These are phyloP conservation scores for Entomobrya proxima DNA, from an alignment of 2,888 invertebrate species.

Conservation along the genomic window DNA sequence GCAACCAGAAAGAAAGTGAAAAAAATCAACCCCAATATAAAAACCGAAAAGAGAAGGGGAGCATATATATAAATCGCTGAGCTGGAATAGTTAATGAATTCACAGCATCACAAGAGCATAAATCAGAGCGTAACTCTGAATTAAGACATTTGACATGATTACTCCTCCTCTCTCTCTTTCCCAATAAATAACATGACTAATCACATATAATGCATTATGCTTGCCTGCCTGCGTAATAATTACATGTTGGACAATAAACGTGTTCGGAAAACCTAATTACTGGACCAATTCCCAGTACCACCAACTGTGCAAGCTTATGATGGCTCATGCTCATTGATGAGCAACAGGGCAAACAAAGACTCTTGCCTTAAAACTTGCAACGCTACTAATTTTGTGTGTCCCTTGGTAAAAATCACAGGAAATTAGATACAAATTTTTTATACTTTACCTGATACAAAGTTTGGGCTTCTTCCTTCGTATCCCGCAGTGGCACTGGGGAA, in stretches of 20 bases:
- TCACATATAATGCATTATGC: neutral
- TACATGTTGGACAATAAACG: slow-evolving; percentile 6
- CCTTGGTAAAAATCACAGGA: neutral
- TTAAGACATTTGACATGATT: slow-evolving; percentile 30
- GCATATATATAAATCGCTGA: neutral
- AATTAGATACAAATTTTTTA: neutral
- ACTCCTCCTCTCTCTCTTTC: slow-evolving; percentile 18
- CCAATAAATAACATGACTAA: slow-evolving; percentile 5
- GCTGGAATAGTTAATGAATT: neutral
- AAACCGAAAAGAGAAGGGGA: neutral
- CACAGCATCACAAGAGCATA: slow-evolving; percentile 6
- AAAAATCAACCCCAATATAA: too few species aligned
- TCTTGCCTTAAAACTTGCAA: too few species aligned
- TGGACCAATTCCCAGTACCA: slow-evolving; percentile 14
- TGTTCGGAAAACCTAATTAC: slow-evolving; percentile 27
- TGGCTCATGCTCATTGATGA: neutral
- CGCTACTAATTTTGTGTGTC: too few species aligned
- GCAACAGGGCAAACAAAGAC: slow-evolving; percentile 1
- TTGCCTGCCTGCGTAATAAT: neutral
- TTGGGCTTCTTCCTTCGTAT: slow-evolving; percentile 1
- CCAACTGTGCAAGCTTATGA: slow-evolving; percentile 5
- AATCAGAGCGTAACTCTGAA: neutral
- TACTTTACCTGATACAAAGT: slow-evolving; percentile 39
- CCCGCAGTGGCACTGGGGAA: neutral
- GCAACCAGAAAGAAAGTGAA: too few species aligned